Conservation (phyloP, 2,113 vertebrate species). For the Tamias sibiricus region DNA sequence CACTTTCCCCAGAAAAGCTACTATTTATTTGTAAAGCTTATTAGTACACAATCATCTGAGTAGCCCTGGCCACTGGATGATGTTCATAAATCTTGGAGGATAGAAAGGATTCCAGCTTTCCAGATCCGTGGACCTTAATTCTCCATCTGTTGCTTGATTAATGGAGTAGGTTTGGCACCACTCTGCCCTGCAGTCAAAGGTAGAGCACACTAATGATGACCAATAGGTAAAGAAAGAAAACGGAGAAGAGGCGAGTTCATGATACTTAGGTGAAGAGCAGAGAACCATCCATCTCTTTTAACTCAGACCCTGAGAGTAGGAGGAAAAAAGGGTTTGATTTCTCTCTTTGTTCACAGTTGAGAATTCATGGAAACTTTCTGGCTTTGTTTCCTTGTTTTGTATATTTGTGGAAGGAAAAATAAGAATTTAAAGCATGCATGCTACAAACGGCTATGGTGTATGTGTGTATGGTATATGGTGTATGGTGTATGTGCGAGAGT, state of each 20-base stretch:
- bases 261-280: conserved; percentile 9
- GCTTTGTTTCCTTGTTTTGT: not conserved
- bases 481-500: too few species aligned
- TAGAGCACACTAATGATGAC: conserved; percentile 76
- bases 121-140: conserved; percentile 59
- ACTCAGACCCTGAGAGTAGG: not conserved
- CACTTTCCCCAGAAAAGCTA: not conserved
- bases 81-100: conserved; percentile 13
- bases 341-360: conserved; percentile 51
- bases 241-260: not conserved
- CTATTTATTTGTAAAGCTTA: conserved; percentile 46
- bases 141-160: conserved; percentile 73
- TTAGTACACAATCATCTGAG: not conserved
- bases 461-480: not conserved
- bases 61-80: conserved; percentile 19
- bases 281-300: conserved; percentile 63
- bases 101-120: conserved; percentile 52
- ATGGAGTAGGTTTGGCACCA: conserved; percentile 61
- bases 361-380: not conserved
- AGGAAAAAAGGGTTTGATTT: conserved; percentile 52
- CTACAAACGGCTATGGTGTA: not conserved
- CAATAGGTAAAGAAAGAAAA: conserved; percentile 51
- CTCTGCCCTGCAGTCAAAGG: conserved; percentile 58
- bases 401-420: conserved; percentile 25
- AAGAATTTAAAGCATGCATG: not conserved